Base-by-base conservation (phyloP, 1,140 invertebrate species). In the Caligus rogercresseyi region DNA sequence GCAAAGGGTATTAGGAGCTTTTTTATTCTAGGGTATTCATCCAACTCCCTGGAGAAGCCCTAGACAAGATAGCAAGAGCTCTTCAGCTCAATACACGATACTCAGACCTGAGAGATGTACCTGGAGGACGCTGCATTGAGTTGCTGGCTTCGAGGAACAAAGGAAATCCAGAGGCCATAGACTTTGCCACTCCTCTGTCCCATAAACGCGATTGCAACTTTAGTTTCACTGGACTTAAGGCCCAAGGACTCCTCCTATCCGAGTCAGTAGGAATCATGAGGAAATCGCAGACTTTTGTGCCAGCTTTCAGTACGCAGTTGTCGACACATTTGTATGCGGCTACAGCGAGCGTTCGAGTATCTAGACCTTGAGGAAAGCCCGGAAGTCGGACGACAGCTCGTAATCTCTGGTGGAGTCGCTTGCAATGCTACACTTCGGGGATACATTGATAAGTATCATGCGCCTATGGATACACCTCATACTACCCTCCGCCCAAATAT, bases 331-430 rank as follows among this genome's bases (percentile, higher is more conserved):
- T 83, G 81, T 67, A 80, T 86, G 66, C 78, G 87, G 70, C 77
- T 88, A 2, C 83, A 90, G 70, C 78, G 89, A 68, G 91, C 84
- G 13, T 81, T 95, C 66, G 74, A 84, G 66, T 94, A 80, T 76
- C 77, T 82, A 69, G 74, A 82, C 54, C 70, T 74, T 64, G 74
- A 78, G 65, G 71, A 80, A 24, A 76, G 67, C n/a, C 11, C 15
- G 1, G 4, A n/a, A 16, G 16, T 15, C 24, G 26, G 16, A 20
- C 26, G 2, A 25, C 26, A 26, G n/a, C 63, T 84, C 80, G 85
- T 94, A 23, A 78, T 98, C 1, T 95, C 92, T 54, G 95, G 95
- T 16, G 95, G 95, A 57, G 93, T 95, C 13, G 94, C 93, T 3
- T 87, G 87, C 70, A 98, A 98, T 73, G 74, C 83, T 72, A 88